Evolutionary conservation across 2,113 vertebrate genomes (phyloP), one percentile per base, ranked within the genome.

Genomic region (Ictalurus furcatus): DNA sequence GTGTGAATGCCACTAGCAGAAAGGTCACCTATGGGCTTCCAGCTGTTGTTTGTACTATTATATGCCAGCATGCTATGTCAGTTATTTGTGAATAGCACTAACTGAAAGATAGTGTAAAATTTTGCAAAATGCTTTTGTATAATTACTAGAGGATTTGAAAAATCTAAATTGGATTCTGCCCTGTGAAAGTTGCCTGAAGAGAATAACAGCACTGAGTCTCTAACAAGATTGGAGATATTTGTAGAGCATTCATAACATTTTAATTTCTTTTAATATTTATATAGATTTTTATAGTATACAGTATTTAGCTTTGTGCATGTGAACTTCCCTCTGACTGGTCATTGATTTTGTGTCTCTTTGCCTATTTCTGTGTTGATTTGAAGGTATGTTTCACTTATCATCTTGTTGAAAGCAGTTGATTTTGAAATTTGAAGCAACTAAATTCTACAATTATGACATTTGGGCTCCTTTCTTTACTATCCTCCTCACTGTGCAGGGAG

Each of bases 1-100:
- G 82, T 87, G 56, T 80, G 52, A 85, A 91, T 89, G 86, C 61
- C 88, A 88, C 34, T 34, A 86, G 69, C 40, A 84, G 56, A 89
- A 91, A 87, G 89, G 87, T 88, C 89, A 87, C 80, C 61, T 84
- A 40, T 87, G 80, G 84, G 87, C 82, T 84, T 84, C 87, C 90
- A 91, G 88, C 90, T 91, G 90, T 71, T 84, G 83, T 88, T 88
- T 91, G 73, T 90, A 79, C 76, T 48, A 52, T 87, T 84, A 59
- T 58, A 54, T 44, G 67, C 54, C 48, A 73, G 78, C 61, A 44
- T 65, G 16, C 61, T 61, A 21, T 54, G 71, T 44, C n/a, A 65
- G 21, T 85, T 71, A 84, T 81, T 59, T 82, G 81, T 78, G 40
- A 74, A 67, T 56, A 59, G 40, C 63, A 85, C 63, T 86, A 86